Conservation (phyloP, 2,113 vertebrate genomes). For the Carettochelys insculpta region DNA sequence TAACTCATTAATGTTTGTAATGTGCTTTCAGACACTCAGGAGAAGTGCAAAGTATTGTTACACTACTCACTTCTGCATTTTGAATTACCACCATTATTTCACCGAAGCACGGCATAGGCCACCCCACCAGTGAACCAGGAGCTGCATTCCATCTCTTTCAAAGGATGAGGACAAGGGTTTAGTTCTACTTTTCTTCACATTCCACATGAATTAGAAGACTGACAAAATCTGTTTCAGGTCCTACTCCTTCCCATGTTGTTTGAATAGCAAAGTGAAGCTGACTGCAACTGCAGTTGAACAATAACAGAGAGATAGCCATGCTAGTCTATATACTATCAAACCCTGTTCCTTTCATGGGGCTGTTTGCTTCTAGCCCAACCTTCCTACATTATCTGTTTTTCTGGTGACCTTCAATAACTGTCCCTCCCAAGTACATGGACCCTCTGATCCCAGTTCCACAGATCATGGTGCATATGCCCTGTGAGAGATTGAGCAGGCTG, state of each 20-base stretch:
- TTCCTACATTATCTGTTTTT: no score
- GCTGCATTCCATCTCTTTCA: not conserved
- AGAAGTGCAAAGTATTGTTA: slow-evolving; percentile 5
- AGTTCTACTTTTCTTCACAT: not conserved
- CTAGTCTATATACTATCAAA: no score
- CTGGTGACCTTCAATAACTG: no score
- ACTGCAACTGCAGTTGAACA: not conserved
- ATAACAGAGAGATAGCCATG: no score
- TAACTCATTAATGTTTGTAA: not conserved
- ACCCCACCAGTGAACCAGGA: slow-evolving; percentile 1
- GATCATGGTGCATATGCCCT: not conserved
- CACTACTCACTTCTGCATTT: not conserved
- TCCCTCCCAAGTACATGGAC: no score
- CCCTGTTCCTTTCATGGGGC: no score
- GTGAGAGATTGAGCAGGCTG: not conserved
- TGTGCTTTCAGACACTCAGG: not conserved
- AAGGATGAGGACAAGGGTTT: not conserved
- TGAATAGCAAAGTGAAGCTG: not conserved
- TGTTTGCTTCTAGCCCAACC: no score
- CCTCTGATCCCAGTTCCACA: no score
- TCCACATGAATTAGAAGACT: not conserved
- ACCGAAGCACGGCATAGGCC: not conserved
- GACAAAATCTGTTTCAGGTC: not conserved
- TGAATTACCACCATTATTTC: not conserved
- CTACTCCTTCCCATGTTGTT: not conserved